phyloP scores from a whole-genome alignment of 2,113 vertebrate species.

The Mixornis gularis region DNA sequence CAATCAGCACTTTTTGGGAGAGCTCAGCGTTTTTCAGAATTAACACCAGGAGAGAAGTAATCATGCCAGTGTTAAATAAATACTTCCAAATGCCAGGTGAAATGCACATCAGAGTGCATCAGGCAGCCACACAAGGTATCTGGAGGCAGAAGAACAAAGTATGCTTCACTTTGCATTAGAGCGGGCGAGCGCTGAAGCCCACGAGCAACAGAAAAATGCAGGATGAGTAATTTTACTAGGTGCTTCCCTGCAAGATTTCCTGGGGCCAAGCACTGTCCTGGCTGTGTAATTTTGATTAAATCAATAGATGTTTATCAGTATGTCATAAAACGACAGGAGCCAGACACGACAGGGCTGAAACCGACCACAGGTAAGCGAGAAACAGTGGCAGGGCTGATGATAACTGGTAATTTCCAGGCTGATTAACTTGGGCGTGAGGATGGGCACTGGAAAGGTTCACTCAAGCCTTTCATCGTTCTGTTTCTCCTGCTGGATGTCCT shows the following conservation, averaged over 20 bases:
- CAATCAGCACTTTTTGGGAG: background rate
- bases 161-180: slow-evolving; percentile 63
- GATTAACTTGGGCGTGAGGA: background rate
- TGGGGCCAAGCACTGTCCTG: slow-evolving; percentile 11
- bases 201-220: slow-evolving; percentile 47
- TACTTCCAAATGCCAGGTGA: slow-evolving; percentile 64
- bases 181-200: slow-evolving; percentile 3
- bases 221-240: slow-evolving; percentile 47
- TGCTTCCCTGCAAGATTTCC: slow-evolving; percentile 36
- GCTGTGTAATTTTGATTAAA: slow-evolving; percentile 1
- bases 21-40: slow-evolving; percentile 18
- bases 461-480: background rate
- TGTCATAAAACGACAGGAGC: background rate
- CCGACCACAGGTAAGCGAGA: background rate
- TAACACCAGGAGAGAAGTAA: background rate
- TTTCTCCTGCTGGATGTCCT: background rate
- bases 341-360: slow-evolving; percentile 11
- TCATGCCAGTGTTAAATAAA: slow-evolving; percentile 24
- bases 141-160: slow-evolving; percentile 64
- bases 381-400: background rate
- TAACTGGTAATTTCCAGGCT: background rate
- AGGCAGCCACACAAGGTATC: slow-evolving; percentile 48
- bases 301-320: background rate
- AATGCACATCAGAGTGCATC: slow-evolving; percentile 57
- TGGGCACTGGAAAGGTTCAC: background rate